Percentiles rank a stretch among this genome's conserved stretches.
phyloP scores from a whole-genome alignment of 2,113 vertebrate genomes.

The Chloroceryle aenea region DNA sequence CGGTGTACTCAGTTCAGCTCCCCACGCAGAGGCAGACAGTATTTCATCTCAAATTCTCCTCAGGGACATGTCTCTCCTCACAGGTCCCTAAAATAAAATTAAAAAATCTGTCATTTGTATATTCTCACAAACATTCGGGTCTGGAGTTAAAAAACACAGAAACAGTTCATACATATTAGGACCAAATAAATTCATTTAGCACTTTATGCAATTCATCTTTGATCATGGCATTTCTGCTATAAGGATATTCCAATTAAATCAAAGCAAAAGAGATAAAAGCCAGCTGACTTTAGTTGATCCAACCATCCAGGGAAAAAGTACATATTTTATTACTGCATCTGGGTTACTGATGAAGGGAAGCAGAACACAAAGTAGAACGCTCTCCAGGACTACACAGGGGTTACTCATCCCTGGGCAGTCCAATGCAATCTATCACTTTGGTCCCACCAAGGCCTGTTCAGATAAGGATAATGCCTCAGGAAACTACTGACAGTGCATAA shows the following conservation, averaged over 20 bases:
- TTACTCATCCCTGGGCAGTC: background rate
- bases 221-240: background rate
- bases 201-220: background rate
- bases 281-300: background rate
- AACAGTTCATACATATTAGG: background rate
- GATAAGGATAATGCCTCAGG: background rate
- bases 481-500: background rate
- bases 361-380: background rate
- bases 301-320: background rate
- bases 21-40: background rate
- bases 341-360: background rate
- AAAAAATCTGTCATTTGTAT: background rate
- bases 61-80: background rate
- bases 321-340: background rate
- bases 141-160: background rate
- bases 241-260: constrained; percentile 43
- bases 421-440: background rate
- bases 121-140: background rate
- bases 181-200: background rate
- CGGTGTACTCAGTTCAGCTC: background rate
- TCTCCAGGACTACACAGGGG: background rate
- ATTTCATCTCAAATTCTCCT: background rate
- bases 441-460: background rate
- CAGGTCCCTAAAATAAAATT: background rate
- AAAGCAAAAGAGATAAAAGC: constrained; percentile 48